Base-by-base conservation (phyloP, 2,888 invertebrate species). In the Nudaria mundana region DNA sequence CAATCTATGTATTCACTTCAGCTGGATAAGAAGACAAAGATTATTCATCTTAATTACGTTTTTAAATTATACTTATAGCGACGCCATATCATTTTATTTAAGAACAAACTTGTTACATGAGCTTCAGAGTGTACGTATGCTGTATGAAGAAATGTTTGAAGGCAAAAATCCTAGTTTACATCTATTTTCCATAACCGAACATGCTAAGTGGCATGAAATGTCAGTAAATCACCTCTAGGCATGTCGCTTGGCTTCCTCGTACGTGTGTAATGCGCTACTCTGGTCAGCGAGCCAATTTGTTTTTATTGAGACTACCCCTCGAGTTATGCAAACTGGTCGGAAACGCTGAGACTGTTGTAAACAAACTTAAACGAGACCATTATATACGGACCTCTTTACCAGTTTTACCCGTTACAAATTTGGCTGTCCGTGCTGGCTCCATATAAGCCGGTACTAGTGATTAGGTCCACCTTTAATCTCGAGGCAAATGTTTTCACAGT, bases 271-370 rank as follows among this genome's bases (percentile, higher is more conserved):
- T 76, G 83, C 71, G 69, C 74, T 66, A 71, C 80, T 81, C 71
- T 73, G 82, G 80, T 78, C 81, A 77, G 81, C 76, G 74, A 74
- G 80, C 82, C 86, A 85, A 87, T 87, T 85, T 87, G 81, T 87
- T 87, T 86, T 87, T 87, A 87, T 87, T 83, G 84, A 83, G 84
- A 85, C 85, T 85, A 83, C 85, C 86, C 86, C 76, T n/a, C 79
- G 73, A 80, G 80, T 85, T 85, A 85, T 86, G 86, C 84, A 85
- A 85, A 86, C 82, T 82, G 78, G 78, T 76, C 76, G 77, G 81
- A 83, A 85, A 81, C 77, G 82, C 82, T 81, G 81, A 85, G 76
- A 75, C 69, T 67, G 76, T 73, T 83, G 84, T 85, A 87, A 87
- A 86, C 86, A 85, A 82, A 81, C 80, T 74, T 71, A 67, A 71